These are phyloP conservation scores for Xylophagus ater DNA, from an alignment of 2,888 invertebrate species.

Conservation along the genomic window DNA sequence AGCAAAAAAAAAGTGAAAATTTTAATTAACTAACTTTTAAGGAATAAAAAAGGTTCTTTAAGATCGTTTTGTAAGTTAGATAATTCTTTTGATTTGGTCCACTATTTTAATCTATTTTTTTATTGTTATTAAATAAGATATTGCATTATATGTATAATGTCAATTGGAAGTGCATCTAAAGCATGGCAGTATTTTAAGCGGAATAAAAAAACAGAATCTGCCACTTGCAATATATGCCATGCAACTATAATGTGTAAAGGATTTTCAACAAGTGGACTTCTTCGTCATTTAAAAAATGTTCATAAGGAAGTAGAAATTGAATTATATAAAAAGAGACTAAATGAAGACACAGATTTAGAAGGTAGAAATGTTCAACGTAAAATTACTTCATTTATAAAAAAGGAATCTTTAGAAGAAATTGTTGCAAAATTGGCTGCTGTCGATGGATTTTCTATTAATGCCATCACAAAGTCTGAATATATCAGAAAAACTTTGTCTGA, in stretches of 20 bases:
- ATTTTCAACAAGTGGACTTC: neutral
- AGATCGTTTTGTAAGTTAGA: too few relatives aligned
- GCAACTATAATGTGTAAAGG: too few relatives aligned
- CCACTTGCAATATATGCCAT: neutral
- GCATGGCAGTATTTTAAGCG: neutral
- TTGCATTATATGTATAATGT: neutral
- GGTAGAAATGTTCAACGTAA: neutral
- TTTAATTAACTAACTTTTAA: too few relatives aligned
- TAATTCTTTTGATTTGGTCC: too few relatives aligned
- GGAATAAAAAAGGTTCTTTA: too few relatives aligned
- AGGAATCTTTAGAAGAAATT: neutral
- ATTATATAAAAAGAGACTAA: neutral
- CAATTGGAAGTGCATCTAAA: neutral
- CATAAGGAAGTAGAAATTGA: slow-evolving; percentile 1
- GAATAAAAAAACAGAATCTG: neutral
- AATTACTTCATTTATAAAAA: slow-evolving; percentile 1
- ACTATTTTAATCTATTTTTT: neutral
- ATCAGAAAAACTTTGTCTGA: neutral
- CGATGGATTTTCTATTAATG: neutral
- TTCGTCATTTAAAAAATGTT: slow-evolving; percentile 1
- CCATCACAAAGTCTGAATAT: neutral
- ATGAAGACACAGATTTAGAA: neutral
- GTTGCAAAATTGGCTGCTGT: neutral
- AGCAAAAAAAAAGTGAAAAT: too few relatives aligned
- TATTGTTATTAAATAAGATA: neutral